A percentile compares a stretch with the other conserved stretches of the same genome.
Evolutionary conservation across 2,797 vertebrate species (phyloP).

Genomic region (Clarias laeviceps): DNA sequence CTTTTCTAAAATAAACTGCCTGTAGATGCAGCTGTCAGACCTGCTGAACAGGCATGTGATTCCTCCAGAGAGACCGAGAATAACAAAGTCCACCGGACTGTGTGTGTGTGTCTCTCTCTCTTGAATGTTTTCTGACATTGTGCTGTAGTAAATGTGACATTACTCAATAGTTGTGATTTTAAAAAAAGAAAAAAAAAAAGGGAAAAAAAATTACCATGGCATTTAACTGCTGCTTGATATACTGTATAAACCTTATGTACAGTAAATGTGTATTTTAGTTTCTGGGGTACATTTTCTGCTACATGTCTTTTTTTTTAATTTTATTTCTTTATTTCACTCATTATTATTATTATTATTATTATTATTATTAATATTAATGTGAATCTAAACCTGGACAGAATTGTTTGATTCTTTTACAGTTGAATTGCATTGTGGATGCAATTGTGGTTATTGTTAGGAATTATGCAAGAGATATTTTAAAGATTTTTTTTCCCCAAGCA

Average conservation of each 20-base stretch:
- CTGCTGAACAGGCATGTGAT: constrained; percentile 38
- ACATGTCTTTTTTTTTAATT: background rate
- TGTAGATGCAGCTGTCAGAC: constrained; percentile 33
- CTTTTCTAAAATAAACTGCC: constrained; percentile 42
- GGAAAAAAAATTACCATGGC: background rate
- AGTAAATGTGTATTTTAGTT: background rate
- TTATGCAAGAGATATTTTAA: background rate
- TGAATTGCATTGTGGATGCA: background rate
- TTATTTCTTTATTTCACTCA: background rate
- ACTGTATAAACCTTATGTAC: constrained; percentile 19
- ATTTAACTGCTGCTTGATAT: constrained; percentile 15
- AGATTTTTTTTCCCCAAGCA: background rate
- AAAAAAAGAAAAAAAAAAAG: background rate
- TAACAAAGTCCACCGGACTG: constrained; percentile 14
- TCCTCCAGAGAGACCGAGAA: constrained; percentile 15
- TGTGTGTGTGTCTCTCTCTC: background rate
- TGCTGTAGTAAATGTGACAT: constrained; percentile 19
- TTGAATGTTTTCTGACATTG: constrained; percentile 7
- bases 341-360: background rate
- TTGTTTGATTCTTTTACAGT: constrained; percentile 12
- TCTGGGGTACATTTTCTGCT: background rate
- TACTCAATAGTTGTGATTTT: constrained; percentile 7
- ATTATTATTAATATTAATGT: constrained; percentile 14
- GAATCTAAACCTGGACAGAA: constrained; percentile 25
- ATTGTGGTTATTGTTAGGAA: background rate